Conservation (phyloP, 2,888 invertebrate genomes). For the Drosophila testacea region DNA sequence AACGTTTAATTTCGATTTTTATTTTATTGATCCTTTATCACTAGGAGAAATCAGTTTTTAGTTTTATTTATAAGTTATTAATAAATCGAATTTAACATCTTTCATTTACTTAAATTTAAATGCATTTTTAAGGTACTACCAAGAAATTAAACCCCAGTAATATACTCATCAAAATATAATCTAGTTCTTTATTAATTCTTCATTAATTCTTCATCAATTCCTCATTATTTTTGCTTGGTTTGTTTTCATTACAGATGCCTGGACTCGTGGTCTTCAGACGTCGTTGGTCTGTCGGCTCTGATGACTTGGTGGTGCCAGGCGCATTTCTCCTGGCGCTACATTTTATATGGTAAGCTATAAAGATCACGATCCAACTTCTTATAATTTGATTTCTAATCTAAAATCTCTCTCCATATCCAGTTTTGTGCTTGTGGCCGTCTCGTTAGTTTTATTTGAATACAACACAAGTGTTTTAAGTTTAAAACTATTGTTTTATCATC, state of each 20-base stretch:
- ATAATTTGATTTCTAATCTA: not conserved
- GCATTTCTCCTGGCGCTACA: constrained; percentile 91
- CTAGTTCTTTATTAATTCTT: not conserved
- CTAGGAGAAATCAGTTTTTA: too few relatives aligned
- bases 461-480: constrained; percentile 83
- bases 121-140: too few relatives aligned
- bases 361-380: not conserved
- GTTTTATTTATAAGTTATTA: too few relatives aligned
- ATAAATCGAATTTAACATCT: too few relatives aligned
- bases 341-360: constrained; percentile 89
- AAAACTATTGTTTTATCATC: constrained; percentile 85
- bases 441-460: constrained; percentile 83
- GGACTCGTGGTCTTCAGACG: constrained; percentile 93
- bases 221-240: constrained; percentile 35
- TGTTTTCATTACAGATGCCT: constrained; percentile 88
- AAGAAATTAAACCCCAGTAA: too few relatives aligned
- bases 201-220: not conserved
- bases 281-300: constrained; percentile 95
- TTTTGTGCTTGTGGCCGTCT: constrained; percentile 83
- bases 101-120: too few relatives aligned
- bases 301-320: constrained; percentile 94
- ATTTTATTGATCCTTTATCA: too few relatives aligned
- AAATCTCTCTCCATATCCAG: constrained; percentile 52
- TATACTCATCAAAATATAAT: too few relatives aligned
- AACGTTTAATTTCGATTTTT: too few relatives aligned